Evolutionary conservation across 2,888 invertebrate genomes (phyloP).

Genomic region (Macrosoma leucophasiata): DNA sequence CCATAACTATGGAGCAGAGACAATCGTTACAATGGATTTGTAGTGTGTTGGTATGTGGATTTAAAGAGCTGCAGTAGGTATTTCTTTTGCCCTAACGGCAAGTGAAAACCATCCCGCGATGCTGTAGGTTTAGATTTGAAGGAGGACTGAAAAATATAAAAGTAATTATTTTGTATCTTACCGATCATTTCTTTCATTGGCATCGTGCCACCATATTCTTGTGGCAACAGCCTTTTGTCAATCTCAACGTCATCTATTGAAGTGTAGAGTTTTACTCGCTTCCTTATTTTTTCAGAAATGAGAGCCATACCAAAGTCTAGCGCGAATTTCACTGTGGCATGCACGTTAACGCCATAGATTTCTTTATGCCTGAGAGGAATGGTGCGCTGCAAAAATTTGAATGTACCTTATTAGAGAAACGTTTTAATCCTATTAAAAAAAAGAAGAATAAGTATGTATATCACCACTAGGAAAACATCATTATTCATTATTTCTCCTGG

Average conservation of each 20-base stretch:
- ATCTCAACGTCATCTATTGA: conserved; percentile 77
- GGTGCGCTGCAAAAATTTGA: conserved; percentile 78
- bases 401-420: too few species aligned
- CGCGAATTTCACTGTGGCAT: conserved; percentile 84
- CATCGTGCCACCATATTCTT: conserved; percentile 89
- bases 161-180: conserved; percentile 41
- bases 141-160: conserved; percentile 1
- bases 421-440: too few species aligned
- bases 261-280: conserved; percentile 80
- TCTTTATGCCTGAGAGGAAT: conserved; percentile 88
- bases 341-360: conserved; percentile 84
- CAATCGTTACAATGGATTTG: too few species aligned
- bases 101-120: too few species aligned
- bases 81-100: too few species aligned
- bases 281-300: conserved; percentile 85
- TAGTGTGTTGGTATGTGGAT: too few species aligned
- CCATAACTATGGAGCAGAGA: too few species aligned
- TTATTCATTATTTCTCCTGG: too few species aligned
- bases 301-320: conserved; percentile 85
- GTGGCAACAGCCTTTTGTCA: conserved; percentile 80
- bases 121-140: too few species aligned
- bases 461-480: too few species aligned
- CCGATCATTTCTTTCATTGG: conserved; percentile 90
- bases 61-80: too few species aligned
- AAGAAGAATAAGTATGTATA: background rate